Base-by-base conservation (phyloP, 2,113 vertebrate species). In the Eidolon helvum region DNA sequence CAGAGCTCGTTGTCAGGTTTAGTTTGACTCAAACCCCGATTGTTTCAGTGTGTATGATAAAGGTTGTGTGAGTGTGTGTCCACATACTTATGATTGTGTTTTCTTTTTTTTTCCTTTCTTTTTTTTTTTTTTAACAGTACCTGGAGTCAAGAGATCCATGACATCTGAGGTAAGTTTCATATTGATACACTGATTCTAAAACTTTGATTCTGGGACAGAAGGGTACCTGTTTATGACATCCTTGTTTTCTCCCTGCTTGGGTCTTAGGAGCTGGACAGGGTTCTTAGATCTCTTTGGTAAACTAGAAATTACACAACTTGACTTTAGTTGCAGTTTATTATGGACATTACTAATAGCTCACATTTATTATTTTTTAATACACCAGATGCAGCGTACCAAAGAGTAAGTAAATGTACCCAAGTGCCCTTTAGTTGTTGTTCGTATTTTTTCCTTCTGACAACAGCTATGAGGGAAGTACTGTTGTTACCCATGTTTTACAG, bases 91-190 rank as follows among this genome's bases (percentile, higher is more conserved):
- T 9, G 26, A 48, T 57, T 85, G 24, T 53, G n/a, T 87, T 40
- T 90, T 94, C 16, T 1, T 96, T 57, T 28, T 87, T 79, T 96
- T 77, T 96, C n/a, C n/a, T n/a, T n/a, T n/a, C n/a, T 40, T 90
- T 94, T 16, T 1, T 96, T 57, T 28, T 87, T 79, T 96, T 77
- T 96, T 71, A 55, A 10, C 98, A 98, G 98, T 97, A 26, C 89
- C 97, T 77, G 97, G 97, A 33, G 72, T 98, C 95, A 99, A 98
- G 24, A 98, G 98, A 78, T 66, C 98, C 0, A 66, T 94, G 75
- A 96, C 96, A n/a, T 95, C 98, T 3, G 98, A 99, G 98, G 98
- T 98, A 86, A 98, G 98, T 91, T 88, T 50, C n/a, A 43, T 93
- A 38, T 28, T 75, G 69, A 28, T 75, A 75, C 2, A 83, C 10